A percentile compares a stretch with the other conserved stretches of the same genome.
These are phyloP conservation scores for Neocloeon triangulifer DNA, from an alignment of 1,140 invertebrate species.

Conservation along the genomic window DNA sequence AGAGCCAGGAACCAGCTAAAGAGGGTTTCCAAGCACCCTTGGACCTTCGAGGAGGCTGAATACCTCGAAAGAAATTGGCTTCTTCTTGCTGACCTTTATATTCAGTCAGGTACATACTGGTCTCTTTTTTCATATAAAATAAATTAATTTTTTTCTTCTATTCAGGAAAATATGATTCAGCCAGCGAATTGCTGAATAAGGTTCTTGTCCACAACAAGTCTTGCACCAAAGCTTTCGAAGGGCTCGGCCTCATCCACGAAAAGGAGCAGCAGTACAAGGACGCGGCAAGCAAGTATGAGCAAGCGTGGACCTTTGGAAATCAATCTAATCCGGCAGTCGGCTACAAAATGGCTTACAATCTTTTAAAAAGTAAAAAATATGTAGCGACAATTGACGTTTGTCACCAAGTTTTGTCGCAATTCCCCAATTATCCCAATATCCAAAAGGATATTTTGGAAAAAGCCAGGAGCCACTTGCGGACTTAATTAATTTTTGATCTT, in stretches of 20 bases:
- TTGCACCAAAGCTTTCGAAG: constrained; percentile 77
- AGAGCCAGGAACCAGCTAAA: constrained; percentile 83
- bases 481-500: too few relatives aligned
- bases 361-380: constrained; percentile 74
- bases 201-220: constrained; percentile 77
- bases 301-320: constrained; percentile 62
- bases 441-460: constrained; percentile 88
- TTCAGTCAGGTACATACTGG: too few relatives aligned
- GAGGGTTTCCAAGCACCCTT: constrained; percentile 62
- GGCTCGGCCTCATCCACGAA: constrained; percentile 66
- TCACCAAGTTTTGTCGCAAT: constrained; percentile 53
- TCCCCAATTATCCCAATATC: constrained; percentile 77
- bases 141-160: too few relatives aligned
- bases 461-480: constrained; percentile 60
- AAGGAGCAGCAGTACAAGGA: constrained; percentile 81
- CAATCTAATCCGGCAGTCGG: constrained; percentile 63
- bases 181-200: constrained; percentile 54
- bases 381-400: constrained; percentile 71
- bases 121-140: too few relatives aligned
- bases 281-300: constrained; percentile 60
- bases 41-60: constrained; percentile 89
- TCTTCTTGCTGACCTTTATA: constrained; percentile 78
- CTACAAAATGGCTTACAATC: constrained; percentile 80
- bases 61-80: constrained; percentile 90
- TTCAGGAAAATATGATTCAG: constrained; percentile 69